Evolutionary conservation across 2,113 vertebrate species (phyloP).

Genomic region (Mola mola): DNA sequence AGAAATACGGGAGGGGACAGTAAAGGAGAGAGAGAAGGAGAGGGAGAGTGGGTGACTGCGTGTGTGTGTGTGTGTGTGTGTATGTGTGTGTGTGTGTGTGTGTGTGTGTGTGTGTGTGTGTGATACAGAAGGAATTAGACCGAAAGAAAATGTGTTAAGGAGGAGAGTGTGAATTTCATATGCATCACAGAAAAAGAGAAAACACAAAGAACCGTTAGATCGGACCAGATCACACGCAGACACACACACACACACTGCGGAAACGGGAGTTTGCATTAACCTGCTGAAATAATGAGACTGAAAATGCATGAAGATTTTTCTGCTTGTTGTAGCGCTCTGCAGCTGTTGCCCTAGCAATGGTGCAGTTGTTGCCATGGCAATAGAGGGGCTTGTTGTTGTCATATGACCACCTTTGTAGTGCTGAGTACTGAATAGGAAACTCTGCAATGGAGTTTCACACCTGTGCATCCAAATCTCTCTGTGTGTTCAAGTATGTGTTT

Average conservation of each 20-base stretch:
- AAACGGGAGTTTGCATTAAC: too few species aligned
- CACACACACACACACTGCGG: neutral
- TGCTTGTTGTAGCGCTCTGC: slow-evolving; percentile 79
- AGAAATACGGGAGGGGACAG: slow-evolving; percentile 73
- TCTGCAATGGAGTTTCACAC: slow-evolving; percentile 39
- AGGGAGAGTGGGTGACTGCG: slow-evolving; percentile 23
- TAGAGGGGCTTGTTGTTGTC: slow-evolving; percentile 78
- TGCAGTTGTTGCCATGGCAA: slow-evolving; percentile 85
- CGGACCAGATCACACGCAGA: slow-evolving; percentile 5
- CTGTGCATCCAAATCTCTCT: slow-evolving; percentile 19
- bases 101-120: slow-evolving; percentile 30
- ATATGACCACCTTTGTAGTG: slow-evolving; percentile 59
- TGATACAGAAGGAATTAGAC: slow-evolving; percentile 76
- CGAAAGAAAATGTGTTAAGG: slow-evolving; percentile 73
- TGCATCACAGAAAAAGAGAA: slow-evolving; percentile 68
- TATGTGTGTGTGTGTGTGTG: slow-evolving; percentile 28
- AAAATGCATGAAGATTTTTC: slow-evolving; percentile 55
- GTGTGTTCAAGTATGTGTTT: neutral
- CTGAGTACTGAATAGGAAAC: slow-evolving; percentile 35
- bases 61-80: slow-evolving; percentile 13
- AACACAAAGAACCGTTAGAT: slow-evolving; percentile 45
- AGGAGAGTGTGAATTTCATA: slow-evolving; percentile 77
- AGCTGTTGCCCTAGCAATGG: slow-evolving; percentile 84
- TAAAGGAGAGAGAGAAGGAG: slow-evolving; percentile 42
- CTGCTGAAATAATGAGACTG: slow-evolving; percentile 25